These are phyloP conservation scores for Propithecus deckenii DNA, from an alignment of 2,797 vertebrate genomes.

Conservation along the genomic window DNA sequence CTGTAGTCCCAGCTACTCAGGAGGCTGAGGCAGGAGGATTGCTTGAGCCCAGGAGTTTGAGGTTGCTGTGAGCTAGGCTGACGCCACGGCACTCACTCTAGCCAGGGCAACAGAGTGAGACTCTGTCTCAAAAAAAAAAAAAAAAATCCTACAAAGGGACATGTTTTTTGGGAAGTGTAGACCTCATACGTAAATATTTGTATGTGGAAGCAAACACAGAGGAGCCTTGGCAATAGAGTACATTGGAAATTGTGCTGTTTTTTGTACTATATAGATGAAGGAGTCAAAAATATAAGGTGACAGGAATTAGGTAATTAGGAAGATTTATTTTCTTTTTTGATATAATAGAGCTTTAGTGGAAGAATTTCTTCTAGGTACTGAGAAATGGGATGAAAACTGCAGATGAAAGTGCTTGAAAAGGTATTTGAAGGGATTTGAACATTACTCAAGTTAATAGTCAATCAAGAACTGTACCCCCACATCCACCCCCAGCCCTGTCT, in stretches of 20 bases:
- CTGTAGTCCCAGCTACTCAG: too few species aligned
- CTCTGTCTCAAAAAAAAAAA: too few species aligned
- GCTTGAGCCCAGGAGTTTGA: too few species aligned
- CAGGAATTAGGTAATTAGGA: not conserved
- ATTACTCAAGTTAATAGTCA: not conserved
- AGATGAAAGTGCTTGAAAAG: not conserved
- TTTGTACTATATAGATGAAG: not conserved
- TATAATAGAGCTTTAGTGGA: not conserved
- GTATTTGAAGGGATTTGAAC: not conserved
- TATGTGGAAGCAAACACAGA: not conserved
- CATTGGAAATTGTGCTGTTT: not conserved
- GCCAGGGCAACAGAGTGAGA: too few species aligned
- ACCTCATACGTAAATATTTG: not conserved
- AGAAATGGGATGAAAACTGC: not conserved
- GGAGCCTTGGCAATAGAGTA: not conserved
- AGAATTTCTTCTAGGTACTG: not conserved
- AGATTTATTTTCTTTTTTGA: not conserved
- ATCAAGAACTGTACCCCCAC: not conserved
- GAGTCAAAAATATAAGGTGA: not conserved
- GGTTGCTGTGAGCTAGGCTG: too few species aligned
- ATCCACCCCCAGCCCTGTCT: fast-evolving
- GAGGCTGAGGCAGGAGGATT: too few species aligned
- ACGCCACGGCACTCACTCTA: too few species aligned
- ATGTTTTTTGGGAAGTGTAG: not conserved
- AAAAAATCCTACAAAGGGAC: too few species aligned